Evolutionary conservation across 30 jellyfish, hydroid and myxozoan species (phyloP).

Genomic region (Pseudorhiza aurosa): DNA sequence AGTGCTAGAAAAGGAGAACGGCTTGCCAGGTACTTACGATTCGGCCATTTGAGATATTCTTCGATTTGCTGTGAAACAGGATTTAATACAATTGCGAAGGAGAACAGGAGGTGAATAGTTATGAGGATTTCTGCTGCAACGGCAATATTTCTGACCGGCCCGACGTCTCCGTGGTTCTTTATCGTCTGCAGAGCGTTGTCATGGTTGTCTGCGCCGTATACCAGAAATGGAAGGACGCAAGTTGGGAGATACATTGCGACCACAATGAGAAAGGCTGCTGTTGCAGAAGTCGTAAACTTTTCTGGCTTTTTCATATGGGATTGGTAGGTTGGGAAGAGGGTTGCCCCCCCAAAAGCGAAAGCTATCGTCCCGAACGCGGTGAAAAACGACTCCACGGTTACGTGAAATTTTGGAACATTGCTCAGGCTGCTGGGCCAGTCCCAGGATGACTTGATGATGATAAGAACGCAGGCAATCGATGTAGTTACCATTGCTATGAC

Average conservation of each 20-base stretch:
- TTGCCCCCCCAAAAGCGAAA: slow-evolving; percentile 93
- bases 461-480: slow-evolving; percentile 48
- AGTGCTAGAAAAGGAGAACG: background rate
- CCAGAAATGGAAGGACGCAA: slow-evolving; percentile 76
- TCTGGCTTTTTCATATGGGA: slow-evolving; percentile 91
- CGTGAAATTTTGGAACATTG: slow-evolving; percentile 20
- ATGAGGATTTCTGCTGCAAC: slow-evolving; percentile 79
- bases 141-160: slow-evolving; percentile 37
- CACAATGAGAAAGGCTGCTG: slow-evolving; percentile 75
- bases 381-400: slow-evolving; percentile 76
- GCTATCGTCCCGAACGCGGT: slow-evolving; percentile 91
- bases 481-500: slow-evolving; percentile 65
- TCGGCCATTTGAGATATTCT: slow-evolving; percentile 75
- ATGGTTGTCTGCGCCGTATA: slow-evolving; percentile 62
- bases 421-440: slow-evolving; percentile 58
- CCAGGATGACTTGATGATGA: slow-evolving; percentile 29
- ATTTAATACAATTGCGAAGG: slow-evolving; percentile 76
- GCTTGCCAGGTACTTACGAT: slow-evolving; percentile 53
- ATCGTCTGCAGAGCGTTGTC: slow-evolving; percentile 71
- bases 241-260: slow-evolving; percentile 86
- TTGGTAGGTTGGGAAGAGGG: slow-evolving; percentile 93
- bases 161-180: slow-evolving; percentile 68
- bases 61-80: slow-evolving; percentile 94
- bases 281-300: slow-evolving; percentile 80
- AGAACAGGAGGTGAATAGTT: slow-evolving; percentile 84